Conservation (phyloP, 2,888 invertebrate genomes). For the Eremobia ochroleuca region DNA sequence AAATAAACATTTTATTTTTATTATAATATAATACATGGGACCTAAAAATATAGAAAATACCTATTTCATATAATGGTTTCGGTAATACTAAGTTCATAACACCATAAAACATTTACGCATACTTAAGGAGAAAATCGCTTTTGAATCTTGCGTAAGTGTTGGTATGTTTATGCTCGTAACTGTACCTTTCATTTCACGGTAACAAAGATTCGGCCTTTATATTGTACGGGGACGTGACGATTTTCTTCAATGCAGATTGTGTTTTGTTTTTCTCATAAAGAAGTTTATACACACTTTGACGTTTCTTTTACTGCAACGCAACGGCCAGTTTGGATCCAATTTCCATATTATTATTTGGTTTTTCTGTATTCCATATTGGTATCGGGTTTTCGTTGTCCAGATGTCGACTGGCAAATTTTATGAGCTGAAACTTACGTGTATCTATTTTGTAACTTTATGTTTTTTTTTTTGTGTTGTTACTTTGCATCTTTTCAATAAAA, state of each 20-base stretch:
- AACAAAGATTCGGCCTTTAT: constrained; percentile 22
- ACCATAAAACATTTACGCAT: too few relatives aligned
- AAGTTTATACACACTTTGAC: constrained; percentile 2
- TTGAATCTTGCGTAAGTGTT: not conserved
- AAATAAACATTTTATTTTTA: too few relatives aligned
- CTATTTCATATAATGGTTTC: too few relatives aligned
- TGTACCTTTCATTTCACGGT: constrained; percentile 44
- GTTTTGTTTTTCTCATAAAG: constrained; percentile 19
- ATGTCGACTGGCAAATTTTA: not conserved
- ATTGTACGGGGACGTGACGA: constrained; percentile 40
- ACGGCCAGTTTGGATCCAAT: constrained; percentile 9
- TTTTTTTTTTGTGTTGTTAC: not conserved
- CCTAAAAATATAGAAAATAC: not conserved
- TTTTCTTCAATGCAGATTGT: constrained; percentile 23
- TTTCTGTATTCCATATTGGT: constrained; percentile 15
- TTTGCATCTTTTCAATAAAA: too few relatives aligned
- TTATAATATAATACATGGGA: not conserved
- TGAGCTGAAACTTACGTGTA: not conserved
- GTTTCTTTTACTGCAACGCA: constrained; percentile 11
- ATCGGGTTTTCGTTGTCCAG: not conserved
- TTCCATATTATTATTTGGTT: constrained; percentile 24
- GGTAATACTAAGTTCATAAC: too few relatives aligned
- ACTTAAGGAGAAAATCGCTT: too few relatives aligned
- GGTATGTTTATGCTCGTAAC: not conserved
- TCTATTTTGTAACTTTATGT: not conserved